A percentile compares a stretch with the other conserved stretches of the same genome.
Conservation (phyloP, 1,140 invertebrate species). For the Drosophila funebris region DNA sequence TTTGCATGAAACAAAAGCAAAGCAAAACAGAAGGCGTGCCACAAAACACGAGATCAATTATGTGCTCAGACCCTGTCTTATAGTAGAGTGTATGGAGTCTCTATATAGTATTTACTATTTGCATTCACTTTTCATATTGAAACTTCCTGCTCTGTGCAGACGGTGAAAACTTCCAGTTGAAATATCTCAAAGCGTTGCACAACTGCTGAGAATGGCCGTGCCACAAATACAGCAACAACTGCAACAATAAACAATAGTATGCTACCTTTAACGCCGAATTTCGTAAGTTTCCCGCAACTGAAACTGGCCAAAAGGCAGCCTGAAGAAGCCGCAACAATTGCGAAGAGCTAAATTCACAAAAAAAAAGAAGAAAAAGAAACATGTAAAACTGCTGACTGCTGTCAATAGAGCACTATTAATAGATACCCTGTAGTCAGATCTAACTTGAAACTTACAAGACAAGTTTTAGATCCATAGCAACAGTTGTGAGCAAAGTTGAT, state of each 20-base stretch:
- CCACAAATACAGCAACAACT: constrained; percentile 11
- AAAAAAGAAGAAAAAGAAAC: background rate
- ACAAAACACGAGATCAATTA: constrained; percentile 54
- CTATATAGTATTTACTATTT: background rate
- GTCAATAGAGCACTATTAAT: background rate
- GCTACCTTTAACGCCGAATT: constrained; percentile 32
- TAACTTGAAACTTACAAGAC: background rate
- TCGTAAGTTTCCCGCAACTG: constrained; percentile 53
- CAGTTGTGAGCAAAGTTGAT: no score
- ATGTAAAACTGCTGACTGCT: background rate
- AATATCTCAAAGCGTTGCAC: constrained; percentile 35
- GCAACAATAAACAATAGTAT: constrained; percentile 40
- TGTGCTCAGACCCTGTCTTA: constrained; percentile 10
- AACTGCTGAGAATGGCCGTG: constrained; percentile 50
- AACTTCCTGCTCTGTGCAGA: constrained; percentile 32
- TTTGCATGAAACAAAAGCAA: constrained; percentile 30
- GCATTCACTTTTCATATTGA: constrained; percentile 44
- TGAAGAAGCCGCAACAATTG: constrained; percentile 48
- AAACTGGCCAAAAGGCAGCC: constrained; percentile 46
- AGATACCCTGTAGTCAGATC: background rate
- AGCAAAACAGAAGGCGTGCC: constrained; percentile 54
- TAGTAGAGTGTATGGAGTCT: constrained; percentile 12
- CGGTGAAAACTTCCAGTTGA: constrained; percentile 35
- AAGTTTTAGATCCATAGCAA: no score
- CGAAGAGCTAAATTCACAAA: constrained; percentile 10